phyloP scores from a whole-genome alignment of 2,113 vertebrate genomes.

The Pipa parva region DNA sequence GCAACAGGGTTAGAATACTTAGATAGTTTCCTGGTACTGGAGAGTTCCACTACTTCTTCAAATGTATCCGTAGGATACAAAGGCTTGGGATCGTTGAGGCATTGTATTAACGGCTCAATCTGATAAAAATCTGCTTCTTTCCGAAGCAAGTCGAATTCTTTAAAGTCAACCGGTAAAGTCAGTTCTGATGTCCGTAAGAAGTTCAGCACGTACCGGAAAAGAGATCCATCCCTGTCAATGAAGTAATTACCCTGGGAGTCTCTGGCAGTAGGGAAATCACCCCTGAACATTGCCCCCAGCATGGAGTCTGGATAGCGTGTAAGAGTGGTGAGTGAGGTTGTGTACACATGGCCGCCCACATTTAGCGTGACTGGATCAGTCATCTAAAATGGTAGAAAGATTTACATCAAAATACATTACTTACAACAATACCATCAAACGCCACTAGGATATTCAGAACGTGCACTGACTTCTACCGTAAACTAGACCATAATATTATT shows the following conservation, averaged over 20 bases:
- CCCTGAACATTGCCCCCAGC: slow-evolving; percentile 82
- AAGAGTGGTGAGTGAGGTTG: slow-evolving; percentile 78
- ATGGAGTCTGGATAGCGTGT: slow-evolving; percentile 81
- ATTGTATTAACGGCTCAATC: slow-evolving; percentile 83
- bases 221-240: slow-evolving; percentile 80
- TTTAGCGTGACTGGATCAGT: slow-evolving; percentile 82
- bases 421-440: no score
- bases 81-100: slow-evolving; percentile 91
- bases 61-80: slow-evolving; percentile 92
- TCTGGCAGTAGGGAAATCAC: slow-evolving; percentile 77
- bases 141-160: slow-evolving; percentile 78
- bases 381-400: slow-evolving; percentile 65
- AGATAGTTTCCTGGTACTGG: slow-evolving; percentile 93
- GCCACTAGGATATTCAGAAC: no score
- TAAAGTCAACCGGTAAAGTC: slow-evolving; percentile 78
- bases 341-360: slow-evolving; percentile 82
- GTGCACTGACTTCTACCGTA: no score
- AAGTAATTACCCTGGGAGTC: slow-evolving; percentile 83
- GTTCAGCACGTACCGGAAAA: slow-evolving; percentile 82
- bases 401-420: background rate
- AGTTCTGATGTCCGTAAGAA: slow-evolving; percentile 82
- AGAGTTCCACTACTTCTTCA: slow-evolving; percentile 94
- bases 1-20: slow-evolving; percentile 97
- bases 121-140: slow-evolving; percentile 86
- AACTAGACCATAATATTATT: no score